Base-by-base conservation (phyloP, 2,888 invertebrate genomes). In the Auanema freiburgensis region DNA sequence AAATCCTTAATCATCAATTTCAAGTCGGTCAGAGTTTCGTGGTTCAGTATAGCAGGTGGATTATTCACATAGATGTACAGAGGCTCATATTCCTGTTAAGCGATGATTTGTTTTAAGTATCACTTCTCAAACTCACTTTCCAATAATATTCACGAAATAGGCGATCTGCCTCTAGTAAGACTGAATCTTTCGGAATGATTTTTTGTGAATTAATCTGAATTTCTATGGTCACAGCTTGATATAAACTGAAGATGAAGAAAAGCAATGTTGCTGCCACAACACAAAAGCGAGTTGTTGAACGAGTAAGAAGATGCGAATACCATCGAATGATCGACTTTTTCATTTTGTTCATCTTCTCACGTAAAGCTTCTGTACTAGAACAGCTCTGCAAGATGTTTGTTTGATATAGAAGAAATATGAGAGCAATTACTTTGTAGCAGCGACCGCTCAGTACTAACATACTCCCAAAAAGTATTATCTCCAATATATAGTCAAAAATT, bases 161-260 rank as follows among this genome's bases (percentile, higher is more conserved):
- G 14, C 43, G 23, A 46, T 71, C 71, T 0, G 68, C 53, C 14
- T 49, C 16, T 23, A 59, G 21, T 21, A 71, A 52, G 1, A 63
- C 44, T n/a, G 68, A 61, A 43, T 66, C 64, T 16, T 54, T 18
- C 4, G 71, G 71, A 46, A 71, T 66, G 42, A 71, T 66, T 51
- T 65, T 65, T 55, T 60, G 59, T 1, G 65, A 64, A 56, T 66
- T 61, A 43, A 71, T 59, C 16, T 61, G 54, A 1, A 65, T 66
- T 50, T 57, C 44, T 23, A 66, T 69, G 6, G 54, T 42, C 1
- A 63, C 21, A 12, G 69, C 58, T 14, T 66, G 66, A 50, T 54
- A 67, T n/a, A 67, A 18, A 16, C 59, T 59, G 40, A 52, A 23
- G 2, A 33, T n/a, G 41, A 66, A 58, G 46, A 59, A 63, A n/a